These are phyloP conservation scores for Tylochromis polylepis DNA, from an alignment of 2,113 vertebrate species.

Conservation along the genomic window DNA sequence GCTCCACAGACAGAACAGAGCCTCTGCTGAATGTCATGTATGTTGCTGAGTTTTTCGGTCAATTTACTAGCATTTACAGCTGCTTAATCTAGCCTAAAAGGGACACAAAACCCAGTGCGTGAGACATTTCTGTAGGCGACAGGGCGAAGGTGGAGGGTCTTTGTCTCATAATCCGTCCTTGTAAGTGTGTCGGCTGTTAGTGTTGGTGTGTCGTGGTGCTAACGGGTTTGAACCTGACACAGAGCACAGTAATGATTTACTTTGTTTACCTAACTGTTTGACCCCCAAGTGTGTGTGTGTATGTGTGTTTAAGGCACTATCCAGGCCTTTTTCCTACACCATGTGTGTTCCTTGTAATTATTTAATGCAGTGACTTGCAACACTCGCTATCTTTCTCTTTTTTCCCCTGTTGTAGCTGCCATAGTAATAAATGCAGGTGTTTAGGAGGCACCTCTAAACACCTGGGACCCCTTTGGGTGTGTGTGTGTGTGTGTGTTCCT, in stretches of 20 bases:
- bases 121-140: neutral
- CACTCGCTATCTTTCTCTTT: neutral
- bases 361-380: slow-evolving; percentile 14
- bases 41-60: neutral
- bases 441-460: slow-evolving; percentile 25
- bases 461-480: neutral
- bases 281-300: slow-evolving; percentile 3
- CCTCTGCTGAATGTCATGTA: neutral
- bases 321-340: neutral
- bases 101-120: neutral
- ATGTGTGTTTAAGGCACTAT: neutral
- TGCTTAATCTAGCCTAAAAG: neutral
- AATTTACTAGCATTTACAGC: neutral
- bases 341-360: slow-evolving; percentile 42
- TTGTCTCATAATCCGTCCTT: neutral
- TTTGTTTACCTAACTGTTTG: slow-evolving; percentile 50
- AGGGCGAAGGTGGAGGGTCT: neutral
- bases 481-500: neutral
- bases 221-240: slow-evolving; percentile 17
- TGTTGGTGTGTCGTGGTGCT: neutral
- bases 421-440: slow-evolving; percentile 31
- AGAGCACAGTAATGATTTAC: slow-evolving; percentile 38
- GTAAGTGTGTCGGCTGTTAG: neutral
- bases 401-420: neutral
- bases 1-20: neutral